phyloP scores from a whole-genome alignment of 1,140 invertebrate species.

The Leucophenga varia region DNA sequence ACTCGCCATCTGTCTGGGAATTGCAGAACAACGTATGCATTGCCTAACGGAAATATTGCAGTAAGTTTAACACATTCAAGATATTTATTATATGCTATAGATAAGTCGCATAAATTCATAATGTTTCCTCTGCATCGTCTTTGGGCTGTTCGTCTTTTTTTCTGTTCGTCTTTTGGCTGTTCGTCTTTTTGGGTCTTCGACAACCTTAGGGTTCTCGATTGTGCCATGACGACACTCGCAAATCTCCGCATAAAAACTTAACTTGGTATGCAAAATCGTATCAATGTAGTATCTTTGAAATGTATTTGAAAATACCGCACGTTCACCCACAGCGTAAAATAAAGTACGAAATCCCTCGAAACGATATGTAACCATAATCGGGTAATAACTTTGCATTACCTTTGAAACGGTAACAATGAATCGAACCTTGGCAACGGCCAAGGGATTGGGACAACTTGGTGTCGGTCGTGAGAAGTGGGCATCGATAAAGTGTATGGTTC shows the following conservation, averaged over 20 bases:
- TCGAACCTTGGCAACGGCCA: conserved; percentile 42
- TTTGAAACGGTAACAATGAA: conserved; percentile 35
- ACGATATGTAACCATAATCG: conserved; percentile 43
- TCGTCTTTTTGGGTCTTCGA: background rate
- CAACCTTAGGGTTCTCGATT: conserved; percentile 18
- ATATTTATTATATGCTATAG: too few relatives aligned
- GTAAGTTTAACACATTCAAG: too few relatives aligned
- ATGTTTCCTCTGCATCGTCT: too few relatives aligned
- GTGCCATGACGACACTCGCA: conserved; percentile 39
- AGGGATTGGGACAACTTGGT: conserved; percentile 35
- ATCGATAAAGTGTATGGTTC: conserved; percentile 35
- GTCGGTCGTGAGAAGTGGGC: conserved; percentile 44
- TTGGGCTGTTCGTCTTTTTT: background rate
- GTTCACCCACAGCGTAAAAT: conserved; percentile 34
- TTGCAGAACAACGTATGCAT: conserved; percentile 62
- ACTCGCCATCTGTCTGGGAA: conserved; percentile 62
- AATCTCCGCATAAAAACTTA: conserved; percentile 34
- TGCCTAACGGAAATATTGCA: conserved; percentile 58
- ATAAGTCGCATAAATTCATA: too few relatives aligned
- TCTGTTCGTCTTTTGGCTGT: background rate
- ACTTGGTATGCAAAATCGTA: conserved; percentile 34
- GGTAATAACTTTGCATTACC: conserved; percentile 26
- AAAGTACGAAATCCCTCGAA: conserved; percentile 38
- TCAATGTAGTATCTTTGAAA: conserved; percentile 45
- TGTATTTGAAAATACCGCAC: conserved; percentile 4